phyloP scores from a whole-genome alignment of 2,113 vertebrate genomes.

The Cervus canadensis region DNA sequence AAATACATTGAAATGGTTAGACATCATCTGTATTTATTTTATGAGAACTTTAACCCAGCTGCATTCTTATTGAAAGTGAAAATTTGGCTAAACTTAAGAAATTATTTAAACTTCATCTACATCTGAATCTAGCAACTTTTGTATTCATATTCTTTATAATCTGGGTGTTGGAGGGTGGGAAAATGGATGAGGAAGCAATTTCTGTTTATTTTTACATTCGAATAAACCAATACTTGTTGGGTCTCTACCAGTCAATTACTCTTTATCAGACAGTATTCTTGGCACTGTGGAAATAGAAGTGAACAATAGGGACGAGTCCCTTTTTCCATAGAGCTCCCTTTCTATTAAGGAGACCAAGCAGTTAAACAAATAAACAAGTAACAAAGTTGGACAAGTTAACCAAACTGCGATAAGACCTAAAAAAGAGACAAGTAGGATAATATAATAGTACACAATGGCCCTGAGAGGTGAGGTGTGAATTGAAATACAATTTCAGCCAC shows the following conservation, averaged over 20 bases:
- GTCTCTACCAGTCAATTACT: neutral
- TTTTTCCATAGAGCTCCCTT: neutral
- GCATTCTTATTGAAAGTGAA: neutral
- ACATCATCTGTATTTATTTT: constrained; percentile 2
- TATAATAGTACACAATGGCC: neutral
- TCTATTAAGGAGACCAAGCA: neutral
- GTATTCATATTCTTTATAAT: neutral
- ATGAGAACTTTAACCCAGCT: neutral
- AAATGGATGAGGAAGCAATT: neutral
- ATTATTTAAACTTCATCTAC: neutral
- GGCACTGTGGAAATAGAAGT: neutral
- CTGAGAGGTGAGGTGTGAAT: neutral
- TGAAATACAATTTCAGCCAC: neutral
- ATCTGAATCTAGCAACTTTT: neutral
- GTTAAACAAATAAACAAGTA: neutral
- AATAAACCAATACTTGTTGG: neutral
- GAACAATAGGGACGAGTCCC: neutral
- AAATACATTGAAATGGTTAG: neutral
- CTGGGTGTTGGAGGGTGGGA: neutral
- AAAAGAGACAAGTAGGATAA: neutral
- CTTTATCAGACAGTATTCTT: neutral
- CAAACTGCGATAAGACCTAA: neutral
- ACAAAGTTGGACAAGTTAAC: neutral
- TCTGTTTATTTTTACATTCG: neutral
- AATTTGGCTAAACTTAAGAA: neutral